Evolutionary conservation across 2,797 vertebrate genomes (phyloP), one percentile per base, ranked within the genome.

Genomic region (Kryptolebias ocellatus): DNA sequence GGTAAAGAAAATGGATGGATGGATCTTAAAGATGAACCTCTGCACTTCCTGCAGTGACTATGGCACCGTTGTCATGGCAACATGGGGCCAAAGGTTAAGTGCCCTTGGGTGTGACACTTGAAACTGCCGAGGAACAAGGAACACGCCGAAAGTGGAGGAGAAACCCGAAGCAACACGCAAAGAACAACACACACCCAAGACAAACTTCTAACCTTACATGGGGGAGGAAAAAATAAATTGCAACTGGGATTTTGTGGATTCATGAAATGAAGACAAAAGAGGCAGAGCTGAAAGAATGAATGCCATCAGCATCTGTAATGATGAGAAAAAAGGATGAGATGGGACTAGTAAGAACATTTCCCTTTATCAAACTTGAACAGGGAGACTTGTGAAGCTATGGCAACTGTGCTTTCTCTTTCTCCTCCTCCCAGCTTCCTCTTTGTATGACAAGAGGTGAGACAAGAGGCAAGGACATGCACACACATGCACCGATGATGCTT

Each of bases 341-440:
- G 65, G 45, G 70, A 80, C 53, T 39, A 69, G 65, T 81, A 4
- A 10, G 50, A 85, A 79, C 59, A 56, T 72, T 86, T 81, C 79
- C 70, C 68, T 87, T 73, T 78, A 76, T 67, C 61, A 60, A 82
- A 69, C 73, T 70, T 28, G 39, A 74, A 76, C 72, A 84, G 70
- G 66, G 42, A 67, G 61, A 83, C 61, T 65, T 15, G 46, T 74
- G 91, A 90, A 88, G 89, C 91, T 91, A 92, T 92, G 89, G 91
- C 91, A 92, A 91, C 91, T 64, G 83, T 46, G 70, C 74, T 74
- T 70, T 53, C 66, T 73, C 61, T 46, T 53, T 85, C 78, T 83
- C 60, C 47, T 24, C 70, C 80, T 81, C 75, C 77, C 59, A 80
- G 79, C 74, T 76, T 83, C 70, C 60, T 75, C 64, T 84, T 76